Evolutionary conservation across 1,140 invertebrate genomes (phyloP), one percentile per base, ranked within the genome.

Genomic region (Lepidurus apus): DNA sequence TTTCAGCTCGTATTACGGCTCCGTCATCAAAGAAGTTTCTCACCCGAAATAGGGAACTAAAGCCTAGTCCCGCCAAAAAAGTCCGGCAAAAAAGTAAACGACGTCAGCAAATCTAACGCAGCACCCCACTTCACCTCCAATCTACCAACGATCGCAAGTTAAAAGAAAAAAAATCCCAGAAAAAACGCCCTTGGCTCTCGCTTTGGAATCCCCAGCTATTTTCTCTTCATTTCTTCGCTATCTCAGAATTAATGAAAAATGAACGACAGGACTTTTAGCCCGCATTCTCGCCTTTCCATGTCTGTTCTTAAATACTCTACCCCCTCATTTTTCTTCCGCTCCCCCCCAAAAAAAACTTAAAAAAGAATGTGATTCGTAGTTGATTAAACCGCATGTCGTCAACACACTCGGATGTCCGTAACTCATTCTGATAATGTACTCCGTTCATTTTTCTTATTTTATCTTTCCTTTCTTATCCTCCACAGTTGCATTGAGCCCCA

Each of bases 361-460:
- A 1, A 65, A 65, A 65, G 53, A 65, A 21, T 21, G 34, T 21
- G 53, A n/a, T 65, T 65, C 53, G 9, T n/a, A 65, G 53, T 65
- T 65, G 53, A 65, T 65, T 65, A 65, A 65, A 65, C 53, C 53
- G n/a, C 53, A 65, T 65, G 53, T 65, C 53, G 53, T 21, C 53
- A 65, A 65, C 53, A 65, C 53, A 65, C 53, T 65, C 53, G 53
- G 53, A 65, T 65, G 53, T 65, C 53, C 53, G 53, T 65, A 65
- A 21, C 53, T 65, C 53, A 65, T 65, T 65, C 53, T 21, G 53
- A 17, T 21, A 65, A 76, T 47, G 47, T 43, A 44, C 75, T 26
- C 13, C 42, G 17, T 42, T 43, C 43, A 76, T 34, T 76, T 47
- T 47, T 76, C 44, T 76, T 44, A 76, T 76, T 76, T 7, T n/a